phyloP scores from a whole-genome alignment of 2,113 vertebrate genomes.

The Crotophaga sulcirostris region DNA sequence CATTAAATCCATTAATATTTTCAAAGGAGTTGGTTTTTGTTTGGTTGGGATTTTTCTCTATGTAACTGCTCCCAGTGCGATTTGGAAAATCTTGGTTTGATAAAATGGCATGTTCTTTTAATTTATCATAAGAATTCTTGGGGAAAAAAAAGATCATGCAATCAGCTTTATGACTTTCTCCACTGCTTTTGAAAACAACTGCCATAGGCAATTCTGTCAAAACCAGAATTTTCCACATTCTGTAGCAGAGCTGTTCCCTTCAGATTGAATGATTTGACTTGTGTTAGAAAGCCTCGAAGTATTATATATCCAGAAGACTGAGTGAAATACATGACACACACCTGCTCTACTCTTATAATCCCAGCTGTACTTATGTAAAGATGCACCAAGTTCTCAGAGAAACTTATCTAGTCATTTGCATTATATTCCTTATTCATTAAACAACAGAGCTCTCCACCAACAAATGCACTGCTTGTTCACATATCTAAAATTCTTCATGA shows the following conservation, averaged over 20 bases:
- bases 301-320: not conserved
- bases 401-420: not conserved
- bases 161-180: not conserved
- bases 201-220: not conserved
- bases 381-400: not conserved
- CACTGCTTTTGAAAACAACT: not conserved
- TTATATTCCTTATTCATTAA: not conserved
- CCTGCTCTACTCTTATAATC: not conserved
- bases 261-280: not conserved
- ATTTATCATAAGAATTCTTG: not conserved
- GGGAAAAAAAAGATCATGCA: not conserved
- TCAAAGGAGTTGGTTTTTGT: not conserved
- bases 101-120: not conserved
- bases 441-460: not conserved
- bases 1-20: not conserved
- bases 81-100: not conserved
- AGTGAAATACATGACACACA: not conserved
- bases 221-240: not conserved
- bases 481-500: not conserved
- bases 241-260: not conserved
- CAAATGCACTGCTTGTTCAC: not conserved
- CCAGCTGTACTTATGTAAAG: not conserved
- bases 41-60: not conserved
- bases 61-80: not conserved
- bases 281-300: not conserved